phyloP scores from a whole-genome alignment of 2,797 vertebrate species.

The Graptemys geographica region DNA sequence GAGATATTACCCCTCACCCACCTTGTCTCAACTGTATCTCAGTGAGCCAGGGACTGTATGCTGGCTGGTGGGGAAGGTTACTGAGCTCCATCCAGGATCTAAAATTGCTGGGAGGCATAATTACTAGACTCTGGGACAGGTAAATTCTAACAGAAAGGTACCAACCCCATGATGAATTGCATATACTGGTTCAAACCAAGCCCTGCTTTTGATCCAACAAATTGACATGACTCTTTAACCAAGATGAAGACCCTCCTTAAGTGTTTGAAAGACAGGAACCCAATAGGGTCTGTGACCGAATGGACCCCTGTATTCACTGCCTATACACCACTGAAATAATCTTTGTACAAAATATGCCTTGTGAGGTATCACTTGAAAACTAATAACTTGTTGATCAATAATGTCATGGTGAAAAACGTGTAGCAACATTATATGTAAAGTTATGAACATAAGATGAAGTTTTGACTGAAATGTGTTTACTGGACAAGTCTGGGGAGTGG shows the following conservation, averaged over 20 bases:
- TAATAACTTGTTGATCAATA: neutral
- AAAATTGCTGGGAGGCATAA: neutral
- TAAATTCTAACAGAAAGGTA: neutral
- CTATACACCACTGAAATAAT: neutral
- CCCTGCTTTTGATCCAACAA: neutral
- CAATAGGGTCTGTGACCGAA: neutral
- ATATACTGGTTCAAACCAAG: neutral
- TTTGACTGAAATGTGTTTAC: neutral
- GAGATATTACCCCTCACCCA: neutral
- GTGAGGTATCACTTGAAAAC: no score
- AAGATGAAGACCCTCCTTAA: neutral
- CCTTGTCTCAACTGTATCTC: neutral
- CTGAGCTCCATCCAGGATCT: neutral
- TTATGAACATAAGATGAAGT: neutral
- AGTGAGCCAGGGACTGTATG: no score
- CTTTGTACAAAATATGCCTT: neutral
- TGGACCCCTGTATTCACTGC: neutral
- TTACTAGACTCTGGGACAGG: neutral
- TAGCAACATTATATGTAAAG: neutral
- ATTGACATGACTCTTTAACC: neutral
- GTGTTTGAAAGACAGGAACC: neutral
- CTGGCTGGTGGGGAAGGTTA: neutral
- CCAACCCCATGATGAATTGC: neutral
- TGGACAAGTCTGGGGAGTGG: neutral
- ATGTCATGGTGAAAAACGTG: neutral